Percentiles rank a stretch among this genome's conserved stretches.
These are phyloP conservation scores for Haplochromis burtoni DNA, from an alignment of 2,113 vertebrate species.

Conservation along the genomic window DNA sequence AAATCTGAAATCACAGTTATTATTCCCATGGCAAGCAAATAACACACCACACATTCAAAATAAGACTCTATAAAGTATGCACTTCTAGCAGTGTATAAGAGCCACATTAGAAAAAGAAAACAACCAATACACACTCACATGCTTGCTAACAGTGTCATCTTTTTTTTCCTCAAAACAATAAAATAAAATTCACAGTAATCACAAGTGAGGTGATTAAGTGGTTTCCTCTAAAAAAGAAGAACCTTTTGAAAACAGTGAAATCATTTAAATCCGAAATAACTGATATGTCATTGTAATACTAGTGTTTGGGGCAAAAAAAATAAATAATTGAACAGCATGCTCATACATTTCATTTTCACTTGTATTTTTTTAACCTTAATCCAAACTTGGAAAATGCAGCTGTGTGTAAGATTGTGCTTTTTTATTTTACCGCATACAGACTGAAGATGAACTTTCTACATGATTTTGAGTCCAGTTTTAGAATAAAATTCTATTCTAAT, in stretches of 20 bases:
- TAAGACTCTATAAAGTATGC: conserved; percentile 37
- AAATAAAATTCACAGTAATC: conserved; percentile 51
- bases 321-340: neutral
- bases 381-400: neutral
- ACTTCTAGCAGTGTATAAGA: conserved; percentile 47
- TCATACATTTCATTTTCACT: neutral
- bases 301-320: neutral
- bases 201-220: conserved; percentile 7
- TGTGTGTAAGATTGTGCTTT: conserved; percentile 31
- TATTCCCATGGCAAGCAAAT: conserved; percentile 24
- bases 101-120: conserved; percentile 62
- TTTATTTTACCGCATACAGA: neutral
- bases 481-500: neutral
- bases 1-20: conserved; percentile 28
- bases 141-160: conserved; percentile 41
- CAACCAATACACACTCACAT: conserved; percentile 49
- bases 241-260: neutral
- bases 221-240: neutral
- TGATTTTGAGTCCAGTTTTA: neutral
- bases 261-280: neutral
- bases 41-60: conserved; percentile 51
- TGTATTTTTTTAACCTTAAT: neutral
- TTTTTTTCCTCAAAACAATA: conserved; percentile 31
- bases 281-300: neutral
- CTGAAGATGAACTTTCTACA: neutral